These are phyloP conservation scores for Lates calcarifer DNA, from an alignment of 2,113 vertebrate species.

Conservation along the genomic window DNA sequence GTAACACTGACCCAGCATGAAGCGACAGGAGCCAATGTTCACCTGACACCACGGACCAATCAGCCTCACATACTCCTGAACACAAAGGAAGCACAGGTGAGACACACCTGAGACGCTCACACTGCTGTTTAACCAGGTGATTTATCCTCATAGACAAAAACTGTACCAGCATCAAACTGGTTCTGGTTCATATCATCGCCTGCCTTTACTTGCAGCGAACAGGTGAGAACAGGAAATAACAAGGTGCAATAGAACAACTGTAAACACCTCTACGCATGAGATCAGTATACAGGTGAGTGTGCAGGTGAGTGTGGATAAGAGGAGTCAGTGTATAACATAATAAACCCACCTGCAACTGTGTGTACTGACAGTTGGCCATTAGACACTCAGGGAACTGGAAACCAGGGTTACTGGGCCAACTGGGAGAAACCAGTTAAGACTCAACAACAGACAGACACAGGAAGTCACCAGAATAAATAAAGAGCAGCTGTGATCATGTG, in stretches of 20 bases:
- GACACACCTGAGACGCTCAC: neutral
- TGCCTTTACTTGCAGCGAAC: too few species aligned
- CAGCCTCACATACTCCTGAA: conserved; percentile 92
- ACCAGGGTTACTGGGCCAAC: conserved; percentile 93
- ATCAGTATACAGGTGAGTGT: too few species aligned
- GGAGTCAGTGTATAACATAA: neutral
- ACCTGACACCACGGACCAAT: conserved; percentile 94
- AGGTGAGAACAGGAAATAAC: too few species aligned
- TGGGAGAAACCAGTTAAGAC: conserved; percentile 84
- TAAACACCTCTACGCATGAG: too few species aligned
- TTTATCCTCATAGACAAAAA: too few species aligned
- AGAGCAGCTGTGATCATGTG: neutral
- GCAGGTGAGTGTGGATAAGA: neutral
- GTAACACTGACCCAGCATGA: conserved; percentile 95
- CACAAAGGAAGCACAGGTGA: neutral
- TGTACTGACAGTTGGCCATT: conserved; percentile 95
- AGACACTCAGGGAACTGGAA: conserved; percentile 96
- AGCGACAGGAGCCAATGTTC: conserved; percentile 93
- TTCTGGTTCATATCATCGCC: too few species aligned
- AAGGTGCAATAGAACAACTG: too few species aligned
- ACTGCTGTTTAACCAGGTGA: too few species aligned
- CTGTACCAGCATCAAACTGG: too few species aligned
- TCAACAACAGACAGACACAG: neutral
- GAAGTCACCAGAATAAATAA: neutral
- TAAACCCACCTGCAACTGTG: conserved; percentile 90